phyloP scores from a whole-genome alignment of 2,113 vertebrate genomes.

The Scolopax mira region DNA sequence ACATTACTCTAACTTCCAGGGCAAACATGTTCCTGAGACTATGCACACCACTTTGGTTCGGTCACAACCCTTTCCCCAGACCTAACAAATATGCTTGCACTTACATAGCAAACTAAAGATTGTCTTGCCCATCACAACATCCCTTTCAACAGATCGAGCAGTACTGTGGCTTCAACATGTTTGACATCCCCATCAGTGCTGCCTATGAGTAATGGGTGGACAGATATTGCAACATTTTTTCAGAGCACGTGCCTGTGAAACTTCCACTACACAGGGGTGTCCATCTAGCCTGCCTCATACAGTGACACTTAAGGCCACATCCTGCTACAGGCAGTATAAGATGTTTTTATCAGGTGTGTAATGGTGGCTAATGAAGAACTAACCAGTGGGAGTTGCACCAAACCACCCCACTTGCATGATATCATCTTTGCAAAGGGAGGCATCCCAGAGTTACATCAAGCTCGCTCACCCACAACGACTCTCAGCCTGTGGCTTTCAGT shows the following conservation, averaged over 20 bases:
- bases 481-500: background rate
- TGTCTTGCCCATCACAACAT: background rate
- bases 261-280: background rate
- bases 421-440: constrained; percentile 3
- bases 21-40: background rate
- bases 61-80: background rate
- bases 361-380: constrained; percentile 46
- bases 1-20: background rate
- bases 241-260: background rate
- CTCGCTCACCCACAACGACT: background rate
- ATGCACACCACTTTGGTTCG: background rate
- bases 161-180: background rate
- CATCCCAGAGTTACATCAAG: background rate
- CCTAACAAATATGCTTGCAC: background rate
- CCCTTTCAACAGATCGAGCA: background rate
- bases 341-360: constrained; percentile 29
- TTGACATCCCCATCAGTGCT: background rate
- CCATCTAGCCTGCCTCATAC: background rate
- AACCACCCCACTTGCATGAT: constrained; percentile 9
- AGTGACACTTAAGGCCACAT: constrained; percentile 11
- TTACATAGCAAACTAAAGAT: background rate
- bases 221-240: background rate
- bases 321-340: background rate
- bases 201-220: background rate
- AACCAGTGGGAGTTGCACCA: constrained; percentile 41